Evolutionary conservation across 35 echinoderm and acorn worm genomes (phyloP).

Genomic region (Apostichopus parvimensis): DNA sequence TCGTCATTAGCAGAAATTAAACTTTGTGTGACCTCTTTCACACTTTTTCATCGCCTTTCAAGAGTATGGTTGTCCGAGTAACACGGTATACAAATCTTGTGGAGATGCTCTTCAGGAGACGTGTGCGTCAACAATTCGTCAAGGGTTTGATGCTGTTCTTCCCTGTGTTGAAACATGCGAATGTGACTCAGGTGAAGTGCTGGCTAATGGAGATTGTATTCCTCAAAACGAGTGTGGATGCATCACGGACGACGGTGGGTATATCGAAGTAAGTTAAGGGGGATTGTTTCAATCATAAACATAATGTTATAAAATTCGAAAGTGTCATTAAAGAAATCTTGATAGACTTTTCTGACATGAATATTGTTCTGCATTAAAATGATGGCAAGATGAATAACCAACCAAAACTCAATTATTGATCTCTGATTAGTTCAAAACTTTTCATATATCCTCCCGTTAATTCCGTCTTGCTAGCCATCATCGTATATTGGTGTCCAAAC

Average conservation of each 20-base stretch:
- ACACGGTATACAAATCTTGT: slow-evolving; percentile 3
- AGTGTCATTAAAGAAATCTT: not conserved
- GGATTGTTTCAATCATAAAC: not conserved
- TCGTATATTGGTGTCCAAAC: too few species aligned
- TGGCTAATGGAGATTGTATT: not conserved
- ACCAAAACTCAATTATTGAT: too few species aligned
- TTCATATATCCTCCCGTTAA: too few species aligned
- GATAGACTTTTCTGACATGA: not conserved
- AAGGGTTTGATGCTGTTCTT: not conserved
- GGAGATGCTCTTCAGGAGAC: not conserved
- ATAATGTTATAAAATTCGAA: not conserved
- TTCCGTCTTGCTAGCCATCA: too few species aligned
- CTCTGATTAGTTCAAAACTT: too few species aligned
- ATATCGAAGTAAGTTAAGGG: not conserved
- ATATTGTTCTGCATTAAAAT: too few species aligned
- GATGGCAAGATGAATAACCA: too few species aligned
- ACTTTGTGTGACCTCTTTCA: not conserved
- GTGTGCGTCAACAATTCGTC: not conserved
- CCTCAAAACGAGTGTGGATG: not conserved
- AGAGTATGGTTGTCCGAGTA: not conserved
- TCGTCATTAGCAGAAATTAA: not conserved
- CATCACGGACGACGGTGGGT: not conserved
- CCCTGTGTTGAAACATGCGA: not conserved
- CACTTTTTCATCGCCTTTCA: not conserved
- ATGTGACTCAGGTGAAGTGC: not conserved